A percentile compares a stretch with the other conserved stretches of the same genome.
phyloP scores from a whole-genome alignment of 2,888 invertebrate species.

The Callinectes sapidus region DNA sequence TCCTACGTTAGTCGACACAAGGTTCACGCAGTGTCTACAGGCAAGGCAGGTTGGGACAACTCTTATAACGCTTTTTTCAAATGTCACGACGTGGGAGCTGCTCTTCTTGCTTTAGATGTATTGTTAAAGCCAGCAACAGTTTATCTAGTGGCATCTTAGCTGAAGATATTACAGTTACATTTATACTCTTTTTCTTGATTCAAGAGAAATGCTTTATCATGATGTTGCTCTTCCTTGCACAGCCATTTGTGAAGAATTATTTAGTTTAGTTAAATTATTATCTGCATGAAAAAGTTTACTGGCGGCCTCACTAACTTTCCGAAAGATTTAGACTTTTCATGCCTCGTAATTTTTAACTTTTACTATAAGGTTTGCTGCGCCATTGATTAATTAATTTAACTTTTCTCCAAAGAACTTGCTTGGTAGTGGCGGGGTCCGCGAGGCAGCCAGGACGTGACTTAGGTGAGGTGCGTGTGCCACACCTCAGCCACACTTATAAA shows the following conservation, averaged over 20 bases:
- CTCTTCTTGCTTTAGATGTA: not conserved
- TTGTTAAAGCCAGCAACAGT: not conserved
- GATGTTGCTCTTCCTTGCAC: not conserved
- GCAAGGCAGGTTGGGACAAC: not conserved
- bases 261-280: not conserved
- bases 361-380: conserved; percentile 25
- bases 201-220: not conserved
- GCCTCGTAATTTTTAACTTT: conserved; percentile 21
- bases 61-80: not conserved
- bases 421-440: not conserved
- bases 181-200: not conserved
- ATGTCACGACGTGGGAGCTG: not conserved
- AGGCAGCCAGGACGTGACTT: not conserved
- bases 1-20: not conserved
- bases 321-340: conserved; percentile 25
- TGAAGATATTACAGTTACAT: not conserved
- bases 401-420: conserved; percentile 6
- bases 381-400: conserved; percentile 21
- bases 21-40: not conserved
- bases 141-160: not conserved
- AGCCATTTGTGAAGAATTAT: not conserved
- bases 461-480: not conserved
- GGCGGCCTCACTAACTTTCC: conserved; percentile 4
- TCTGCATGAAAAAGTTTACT: conserved; percentile 10
- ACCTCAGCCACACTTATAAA: not conserved